These are phyloP conservation scores for Brachystomella parvula DNA, from an alignment of 1,140 invertebrate genomes.

Conservation along the genomic window DNA sequence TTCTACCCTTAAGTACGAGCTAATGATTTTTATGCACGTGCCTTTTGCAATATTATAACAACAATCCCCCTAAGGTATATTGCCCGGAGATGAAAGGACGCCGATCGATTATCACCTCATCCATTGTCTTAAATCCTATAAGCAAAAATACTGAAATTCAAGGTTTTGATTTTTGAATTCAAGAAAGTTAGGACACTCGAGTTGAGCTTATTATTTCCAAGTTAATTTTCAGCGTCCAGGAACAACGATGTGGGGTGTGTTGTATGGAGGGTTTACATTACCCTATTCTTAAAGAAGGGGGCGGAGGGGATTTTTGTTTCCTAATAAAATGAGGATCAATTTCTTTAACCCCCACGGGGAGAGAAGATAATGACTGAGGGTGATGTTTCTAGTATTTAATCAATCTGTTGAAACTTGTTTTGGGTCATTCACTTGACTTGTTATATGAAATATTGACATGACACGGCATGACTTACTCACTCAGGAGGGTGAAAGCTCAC, in stretches of 20 bases:
- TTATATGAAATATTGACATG: constrained; percentile 1
- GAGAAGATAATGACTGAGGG: neutral
- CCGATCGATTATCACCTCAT: neutral
- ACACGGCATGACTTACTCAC: neutral
- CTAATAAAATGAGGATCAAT: neutral
- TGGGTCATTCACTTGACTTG: constrained; percentile 6
- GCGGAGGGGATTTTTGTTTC: neutral
- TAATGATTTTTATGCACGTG: constrained; percentile 11
- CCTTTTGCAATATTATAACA: neutral
- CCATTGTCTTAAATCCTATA: neutral
- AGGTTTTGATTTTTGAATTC: neutral
- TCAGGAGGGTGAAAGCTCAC: neutral
- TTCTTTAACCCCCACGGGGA: neutral
- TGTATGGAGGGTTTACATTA: no score
- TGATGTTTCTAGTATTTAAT: neutral
- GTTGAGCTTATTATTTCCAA: neutral
- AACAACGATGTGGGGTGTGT: neutral
- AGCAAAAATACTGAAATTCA: neutral
- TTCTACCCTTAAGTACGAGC: neutral
- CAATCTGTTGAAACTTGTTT: neutral
- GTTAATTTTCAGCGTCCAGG: neutral
- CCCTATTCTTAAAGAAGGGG: neutral
- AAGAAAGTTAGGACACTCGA: no score
- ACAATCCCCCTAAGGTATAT: neutral
- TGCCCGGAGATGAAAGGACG: neutral